phyloP scores from a whole-genome alignment of 2,797 vertebrate genomes.

The Falco novaeseelandiae region DNA sequence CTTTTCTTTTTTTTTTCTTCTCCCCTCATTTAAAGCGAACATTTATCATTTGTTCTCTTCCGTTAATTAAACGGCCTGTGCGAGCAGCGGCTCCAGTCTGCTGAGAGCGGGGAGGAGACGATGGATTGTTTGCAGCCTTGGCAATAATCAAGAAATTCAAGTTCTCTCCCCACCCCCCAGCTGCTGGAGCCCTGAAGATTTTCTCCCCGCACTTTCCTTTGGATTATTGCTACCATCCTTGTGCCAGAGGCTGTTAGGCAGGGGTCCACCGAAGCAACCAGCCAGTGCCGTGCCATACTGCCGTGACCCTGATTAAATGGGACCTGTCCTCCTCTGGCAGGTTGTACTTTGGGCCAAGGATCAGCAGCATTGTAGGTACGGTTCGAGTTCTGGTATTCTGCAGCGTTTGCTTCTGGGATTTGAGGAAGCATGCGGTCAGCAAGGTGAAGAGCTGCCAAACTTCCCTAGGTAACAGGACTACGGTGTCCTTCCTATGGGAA shows the following conservation, averaged over 20 bases:
- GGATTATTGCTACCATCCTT: background rate
- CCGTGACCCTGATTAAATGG: background rate
- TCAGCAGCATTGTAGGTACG: rapidly evolving
- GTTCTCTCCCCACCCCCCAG: background rate
- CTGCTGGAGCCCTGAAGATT: background rate
- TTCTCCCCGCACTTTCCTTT: background rate
- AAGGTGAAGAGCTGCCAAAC: background rate
- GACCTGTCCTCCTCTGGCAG: background rate
- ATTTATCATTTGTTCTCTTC: background rate
- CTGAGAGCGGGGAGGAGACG: background rate
- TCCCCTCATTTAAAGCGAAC: background rate
- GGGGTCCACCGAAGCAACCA: rapidly evolving
- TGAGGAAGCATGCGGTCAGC: background rate
- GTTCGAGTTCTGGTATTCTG: background rate
- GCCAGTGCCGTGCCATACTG: rapidly evolving
- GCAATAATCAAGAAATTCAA: background rate
- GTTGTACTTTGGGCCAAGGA: background rate
- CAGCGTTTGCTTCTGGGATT: background rate
- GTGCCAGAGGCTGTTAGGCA: background rate
- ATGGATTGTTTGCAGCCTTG: background rate
- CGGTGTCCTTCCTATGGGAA: background rate
- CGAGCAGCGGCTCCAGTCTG: background rate
- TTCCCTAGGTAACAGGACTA: background rate
- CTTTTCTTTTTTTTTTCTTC: background rate
- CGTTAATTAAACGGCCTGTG: background rate